phyloP scores from a whole-genome alignment of 2,888 invertebrate genomes.

The Heliconius erato region DNA sequence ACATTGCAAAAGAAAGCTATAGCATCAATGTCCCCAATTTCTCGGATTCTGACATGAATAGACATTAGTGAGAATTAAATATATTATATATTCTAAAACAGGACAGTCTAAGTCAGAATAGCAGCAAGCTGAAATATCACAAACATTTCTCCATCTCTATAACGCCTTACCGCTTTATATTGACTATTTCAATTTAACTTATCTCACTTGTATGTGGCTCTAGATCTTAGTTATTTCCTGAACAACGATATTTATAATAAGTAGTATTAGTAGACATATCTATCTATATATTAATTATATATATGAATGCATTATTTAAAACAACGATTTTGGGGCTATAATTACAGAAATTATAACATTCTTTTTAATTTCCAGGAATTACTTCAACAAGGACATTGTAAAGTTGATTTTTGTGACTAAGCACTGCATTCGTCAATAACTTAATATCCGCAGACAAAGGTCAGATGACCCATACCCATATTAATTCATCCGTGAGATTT shows the following conservation, averaged over 20 bases:
- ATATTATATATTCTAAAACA: constrained; percentile 43
- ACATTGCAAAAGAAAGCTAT: not conserved
- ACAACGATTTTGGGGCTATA: too few relatives aligned
- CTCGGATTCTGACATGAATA: constrained; percentile 11
- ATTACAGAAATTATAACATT: too few relatives aligned
- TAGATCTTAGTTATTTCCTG: too few relatives aligned
- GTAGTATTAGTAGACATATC: too few relatives aligned
- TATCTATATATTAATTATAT: too few relatives aligned
- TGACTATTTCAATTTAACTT: constrained; percentile 39
- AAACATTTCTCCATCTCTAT: constrained; percentile 61
- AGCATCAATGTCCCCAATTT: constrained; percentile 1
- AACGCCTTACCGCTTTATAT: constrained; percentile 61
- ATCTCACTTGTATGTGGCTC: not conserved
- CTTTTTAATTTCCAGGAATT: not conserved
- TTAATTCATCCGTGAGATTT: too few relatives aligned
- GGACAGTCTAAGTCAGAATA: constrained; percentile 46
- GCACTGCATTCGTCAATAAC: not conserved
- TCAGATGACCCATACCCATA: not conserved
- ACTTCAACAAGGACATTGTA: not conserved
- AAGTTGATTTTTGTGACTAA: not conserved
- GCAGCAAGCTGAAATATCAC: constrained; percentile 58
- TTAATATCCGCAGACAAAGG: constrained; percentile 10
- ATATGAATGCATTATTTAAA: too few relatives aligned
- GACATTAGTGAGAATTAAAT: constrained; percentile 26
- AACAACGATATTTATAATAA: too few relatives aligned